phyloP scores from a whole-genome alignment of 2,113 vertebrate genomes.

The Hylia prasina region DNA sequence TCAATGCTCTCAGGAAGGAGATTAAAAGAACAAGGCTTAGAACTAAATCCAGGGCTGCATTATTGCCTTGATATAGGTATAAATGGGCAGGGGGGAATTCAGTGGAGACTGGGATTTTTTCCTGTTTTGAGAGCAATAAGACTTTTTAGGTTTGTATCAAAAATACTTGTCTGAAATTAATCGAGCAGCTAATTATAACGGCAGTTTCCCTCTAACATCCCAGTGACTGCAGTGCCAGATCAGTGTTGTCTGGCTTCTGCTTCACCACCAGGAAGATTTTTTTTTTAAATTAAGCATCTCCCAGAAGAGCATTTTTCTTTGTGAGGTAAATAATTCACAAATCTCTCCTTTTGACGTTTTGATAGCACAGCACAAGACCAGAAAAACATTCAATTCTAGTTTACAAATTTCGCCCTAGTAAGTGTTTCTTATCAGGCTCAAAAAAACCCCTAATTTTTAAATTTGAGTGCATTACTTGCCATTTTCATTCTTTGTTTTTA shows the following conservation, averaged over 20 bases:
- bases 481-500: background rate
- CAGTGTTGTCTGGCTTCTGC: background rate
- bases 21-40: conserved; percentile 16
- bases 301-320: background rate
- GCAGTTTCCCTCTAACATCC: background rate
- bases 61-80: background rate
- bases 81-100: background rate
- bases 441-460: background rate
- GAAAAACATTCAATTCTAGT: background rate
- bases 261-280: background rate
- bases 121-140: background rate
- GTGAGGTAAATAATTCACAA: background rate
- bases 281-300: background rate
- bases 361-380: background rate
- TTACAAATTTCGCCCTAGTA: background rate
- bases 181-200: background rate
- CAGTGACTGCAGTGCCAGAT: background rate
- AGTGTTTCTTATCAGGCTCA: background rate
- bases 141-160: background rate
- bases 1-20: background rate
- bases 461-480: background rate
- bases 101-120: background rate
- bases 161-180: background rate
- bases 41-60: background rate
- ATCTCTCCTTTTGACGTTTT: background rate